Evolutionary conservation across 2,888 invertebrate species (phyloP).

Genomic region (Eledone cirrhosa): DNA sequence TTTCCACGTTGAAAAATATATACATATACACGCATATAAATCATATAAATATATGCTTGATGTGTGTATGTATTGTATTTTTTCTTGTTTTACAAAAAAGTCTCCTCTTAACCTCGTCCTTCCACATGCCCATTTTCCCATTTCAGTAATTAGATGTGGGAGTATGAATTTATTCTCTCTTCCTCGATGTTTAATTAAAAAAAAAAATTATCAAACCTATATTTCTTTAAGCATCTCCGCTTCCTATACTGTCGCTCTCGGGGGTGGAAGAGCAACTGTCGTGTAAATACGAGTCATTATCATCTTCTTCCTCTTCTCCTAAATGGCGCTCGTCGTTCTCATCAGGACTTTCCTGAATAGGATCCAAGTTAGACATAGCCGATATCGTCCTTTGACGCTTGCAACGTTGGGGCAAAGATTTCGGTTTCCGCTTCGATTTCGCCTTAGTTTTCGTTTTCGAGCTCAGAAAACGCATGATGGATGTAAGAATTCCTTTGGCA

Average conservation of each 20-base stretch:
- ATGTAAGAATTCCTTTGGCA: constrained; percentile 46
- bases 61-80: too few species aligned
- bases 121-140: too few species aligned
- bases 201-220: too few species aligned
- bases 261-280: constrained; percentile 37
- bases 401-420: constrained; percentile 47
- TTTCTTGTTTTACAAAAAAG: too few species aligned
- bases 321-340: constrained; percentile 52
- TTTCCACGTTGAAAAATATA: too few species aligned
- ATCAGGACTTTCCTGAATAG: constrained; percentile 60
- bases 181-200: too few species aligned
- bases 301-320: constrained; percentile 42
- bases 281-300: constrained; percentile 50
- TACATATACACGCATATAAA: too few species aligned
- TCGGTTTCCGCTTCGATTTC: constrained; percentile 57
- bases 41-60: too few species aligned
- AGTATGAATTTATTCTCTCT: background rate
- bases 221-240: constrained; percentile 10
- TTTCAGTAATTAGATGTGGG: background rate
- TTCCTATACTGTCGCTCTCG: constrained; percentile 34
- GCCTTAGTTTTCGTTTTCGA: constrained; percentile 34
- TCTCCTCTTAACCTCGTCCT: too few species aligned
- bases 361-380: constrained; percentile 60
- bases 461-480: constrained; percentile 29
- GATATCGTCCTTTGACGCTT: constrained; percentile 60